phyloP scores from a whole-genome alignment of 2,797 vertebrate genomes.

The Argentina silus region DNA sequence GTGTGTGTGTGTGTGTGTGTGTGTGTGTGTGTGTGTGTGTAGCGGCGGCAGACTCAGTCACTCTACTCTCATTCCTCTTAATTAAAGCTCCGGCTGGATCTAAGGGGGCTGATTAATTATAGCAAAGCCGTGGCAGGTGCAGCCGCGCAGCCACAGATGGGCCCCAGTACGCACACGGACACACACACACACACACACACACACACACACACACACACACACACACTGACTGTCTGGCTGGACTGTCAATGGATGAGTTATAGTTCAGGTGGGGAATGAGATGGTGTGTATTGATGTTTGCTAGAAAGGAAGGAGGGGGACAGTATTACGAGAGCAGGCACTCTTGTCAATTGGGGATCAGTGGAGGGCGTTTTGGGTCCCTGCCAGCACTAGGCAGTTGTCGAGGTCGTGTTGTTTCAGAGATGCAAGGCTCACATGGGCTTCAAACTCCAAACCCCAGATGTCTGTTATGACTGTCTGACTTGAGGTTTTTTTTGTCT shows the following conservation, averaged over 20 bases:
- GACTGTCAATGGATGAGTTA: background rate
- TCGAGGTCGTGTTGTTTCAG: background rate
- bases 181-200: constrained; percentile 29
- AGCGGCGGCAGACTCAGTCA: background rate
- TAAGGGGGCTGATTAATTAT: constrained; percentile 67
- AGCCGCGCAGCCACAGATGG: background rate
- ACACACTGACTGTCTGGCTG: constrained; percentile 2
- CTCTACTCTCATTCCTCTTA: constrained; percentile 56
- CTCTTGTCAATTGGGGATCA: background rate
- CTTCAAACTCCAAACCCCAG: background rate
- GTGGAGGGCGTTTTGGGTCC: background rate
- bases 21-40: constrained; percentile 33
- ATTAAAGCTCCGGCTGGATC: constrained; percentile 68
- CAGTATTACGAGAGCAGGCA: background rate
- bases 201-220: background rate
- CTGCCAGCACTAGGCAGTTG: background rate
- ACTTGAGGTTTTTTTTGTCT: too few species aligned
- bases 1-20: constrained; percentile 2
- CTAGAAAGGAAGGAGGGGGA: background rate
- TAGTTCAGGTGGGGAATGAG: background rate
- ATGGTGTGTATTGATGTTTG: background rate
- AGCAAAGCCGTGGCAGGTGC: constrained; percentile 19
- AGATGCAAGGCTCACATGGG: background rate
- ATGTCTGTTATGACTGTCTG: too few species aligned
- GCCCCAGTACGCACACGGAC: constrained; percentile 1